A percentile compares a stretch with the other conserved stretches of the same genome.
These are phyloP conservation scores for Phengaris alcon DNA, from an alignment of 2,888 invertebrate genomes.

Conservation along the genomic window DNA sequence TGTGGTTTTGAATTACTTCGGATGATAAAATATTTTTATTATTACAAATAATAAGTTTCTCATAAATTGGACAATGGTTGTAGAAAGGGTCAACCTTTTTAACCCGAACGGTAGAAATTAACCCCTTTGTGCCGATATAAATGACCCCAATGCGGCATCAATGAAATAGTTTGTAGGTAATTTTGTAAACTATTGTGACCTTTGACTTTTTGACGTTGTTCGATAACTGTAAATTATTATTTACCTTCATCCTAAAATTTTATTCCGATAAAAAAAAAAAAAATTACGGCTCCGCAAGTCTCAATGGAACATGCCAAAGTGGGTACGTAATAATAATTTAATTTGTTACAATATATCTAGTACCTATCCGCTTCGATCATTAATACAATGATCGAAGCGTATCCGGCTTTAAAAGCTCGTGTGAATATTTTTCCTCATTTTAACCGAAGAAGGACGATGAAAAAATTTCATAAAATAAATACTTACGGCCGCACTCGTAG, in stretches of 20 bases:
- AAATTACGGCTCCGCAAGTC: too few species aligned
- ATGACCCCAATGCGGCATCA: conserved; percentile 46
- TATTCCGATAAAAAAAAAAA: not conserved
- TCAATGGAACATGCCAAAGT: too few species aligned
- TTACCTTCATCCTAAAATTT: not conserved
- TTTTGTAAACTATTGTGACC: conserved; percentile 42
- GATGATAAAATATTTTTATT: conserved; percentile 48
- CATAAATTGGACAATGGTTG: conserved; percentile 60
- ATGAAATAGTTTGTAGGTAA: conserved; percentile 41
- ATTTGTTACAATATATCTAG: not conserved
- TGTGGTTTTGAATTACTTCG: conserved; percentile 66
- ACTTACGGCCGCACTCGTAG: too few species aligned
- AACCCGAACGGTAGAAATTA: conserved; percentile 50
- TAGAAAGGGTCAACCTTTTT: conserved; percentile 66
- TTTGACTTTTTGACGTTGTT: conserved; percentile 36
- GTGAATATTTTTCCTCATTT: not conserved
- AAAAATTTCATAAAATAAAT: not conserved
- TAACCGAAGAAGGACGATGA: not conserved
- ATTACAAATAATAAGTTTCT: conserved; percentile 52
- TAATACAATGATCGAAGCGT: too few species aligned
- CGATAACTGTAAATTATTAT: conserved; percentile 1
- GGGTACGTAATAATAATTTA: not conserved
- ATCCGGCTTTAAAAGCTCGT: not conserved
- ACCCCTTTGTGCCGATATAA: conserved; percentile 51
- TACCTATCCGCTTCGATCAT: too few species aligned